These are phyloP conservation scores for Cranoglanis bouderius DNA, from an alignment of 2,113 vertebrate genomes.

Conservation along the genomic window DNA sequence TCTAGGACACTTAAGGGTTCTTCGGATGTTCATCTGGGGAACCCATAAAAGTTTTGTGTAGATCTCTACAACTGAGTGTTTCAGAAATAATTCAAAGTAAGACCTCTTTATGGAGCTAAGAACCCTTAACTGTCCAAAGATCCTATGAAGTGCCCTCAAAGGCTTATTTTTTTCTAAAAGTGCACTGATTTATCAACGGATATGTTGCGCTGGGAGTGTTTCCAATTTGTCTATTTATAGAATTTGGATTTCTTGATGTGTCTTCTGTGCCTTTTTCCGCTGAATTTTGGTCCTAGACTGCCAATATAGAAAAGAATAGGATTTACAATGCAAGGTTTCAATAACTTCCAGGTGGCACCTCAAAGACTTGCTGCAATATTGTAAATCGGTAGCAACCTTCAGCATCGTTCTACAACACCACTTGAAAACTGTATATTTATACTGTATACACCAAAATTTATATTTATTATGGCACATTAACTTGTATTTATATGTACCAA, in stretches of 20 bases:
- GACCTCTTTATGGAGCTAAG: neutral
- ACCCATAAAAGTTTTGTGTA: neutral
- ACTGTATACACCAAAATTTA: neutral
- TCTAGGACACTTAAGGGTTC: neutral
- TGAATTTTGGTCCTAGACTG: neutral
- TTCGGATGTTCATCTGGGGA: neutral
- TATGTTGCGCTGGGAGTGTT: neutral
- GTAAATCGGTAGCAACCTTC: neutral
- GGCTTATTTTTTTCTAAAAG: neutral
- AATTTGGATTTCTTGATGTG: neutral
- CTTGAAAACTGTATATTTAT: neutral
- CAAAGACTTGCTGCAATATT: neutral
- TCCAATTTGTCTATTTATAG: neutral
- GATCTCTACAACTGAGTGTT: neutral
- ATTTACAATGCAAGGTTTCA: neutral
- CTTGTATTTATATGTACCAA: neutral
- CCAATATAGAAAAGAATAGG: neutral
- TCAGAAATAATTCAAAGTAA: neutral
- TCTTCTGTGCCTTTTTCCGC: neutral
- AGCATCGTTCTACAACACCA: neutral
- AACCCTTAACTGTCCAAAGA: neutral
- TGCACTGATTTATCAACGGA: neutral
- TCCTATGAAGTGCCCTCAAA: neutral
- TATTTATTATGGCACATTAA: neutral
- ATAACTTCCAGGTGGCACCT: neutral